Base-by-base conservation (phyloP, 35 echinoderm and acorn worm genomes). In the Patiria miniata region DNA sequence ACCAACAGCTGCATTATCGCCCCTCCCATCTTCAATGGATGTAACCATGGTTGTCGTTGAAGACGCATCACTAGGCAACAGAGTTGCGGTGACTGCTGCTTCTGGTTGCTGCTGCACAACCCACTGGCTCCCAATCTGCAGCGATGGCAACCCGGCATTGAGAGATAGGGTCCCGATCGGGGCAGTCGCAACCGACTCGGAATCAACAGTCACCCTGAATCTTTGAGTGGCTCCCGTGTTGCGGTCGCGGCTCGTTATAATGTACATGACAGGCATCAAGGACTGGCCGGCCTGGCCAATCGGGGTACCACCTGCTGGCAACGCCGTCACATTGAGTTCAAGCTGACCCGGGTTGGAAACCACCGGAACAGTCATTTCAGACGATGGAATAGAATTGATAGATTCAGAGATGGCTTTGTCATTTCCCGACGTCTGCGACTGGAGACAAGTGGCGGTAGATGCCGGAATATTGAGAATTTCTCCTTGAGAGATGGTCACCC, bases 241-340 rank as follows among this genome's bases (percentile, higher is more conserved):
- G 54, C 83, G 83, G 88, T 90, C 88, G 7, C 88, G 80, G 50
- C 88, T 90, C 4, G 88, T 90, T 2, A 90, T 83, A 39, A 90
- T 84, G 88, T 90, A 90, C 39, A 84, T 83, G 39, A 90, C 44
- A 12, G 81, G 88, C n/a, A n/a, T n/a, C n/a, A n/a, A n/a, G n/a
- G n/a, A n/a, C 39, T 88, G 77, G 15, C 78, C 78, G 1, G 39
- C 37, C 1, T 58, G 19, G 5, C 65, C 65, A 2, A 73, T 12
- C 42, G 42, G 4, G 2, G 26, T 0, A 73, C 65, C 65, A 14
- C 19, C 34, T 26, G 26, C 65, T 36, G 65, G 65, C 1, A 73
- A 32, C 9, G 65, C 29, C 14, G 65, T 23, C 14, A 73, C 65
- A 30, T 30, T 73, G 8, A 73, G 65, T 36, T 73, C 65, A 26